Base-by-base conservation (phyloP, 1,140 invertebrate genomes). In the Hetaerina americana region DNA sequence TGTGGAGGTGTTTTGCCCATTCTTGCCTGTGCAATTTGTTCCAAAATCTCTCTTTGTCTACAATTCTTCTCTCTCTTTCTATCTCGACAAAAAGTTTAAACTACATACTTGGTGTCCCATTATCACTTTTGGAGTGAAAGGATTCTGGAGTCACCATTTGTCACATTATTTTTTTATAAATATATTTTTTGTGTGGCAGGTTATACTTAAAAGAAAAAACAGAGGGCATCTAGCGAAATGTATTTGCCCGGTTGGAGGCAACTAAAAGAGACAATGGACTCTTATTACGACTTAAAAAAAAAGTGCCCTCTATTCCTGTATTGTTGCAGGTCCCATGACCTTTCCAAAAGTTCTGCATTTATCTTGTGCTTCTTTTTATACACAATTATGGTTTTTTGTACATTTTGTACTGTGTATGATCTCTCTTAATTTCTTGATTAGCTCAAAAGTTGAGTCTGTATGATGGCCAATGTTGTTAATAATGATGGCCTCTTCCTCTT, bases 91-190 rank as follows among this genome's bases (percentile, higher is more conserved):
- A 57, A 57, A 57, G 15, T 57, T 57, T 57, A n/a, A 57, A 57
- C 40, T 57, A 57, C n/a, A n/a, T n/a, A n/a, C 40, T 57, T n/a
- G 40, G 40, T 57, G 40, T 57, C 40, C 40, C 40, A 57, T 57
- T 18, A 57, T 57, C 40, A 57, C 40, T 57, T 57, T 57, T 57
- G 10, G 40, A 18, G 40, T 57, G 40, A 57, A 57, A 57, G 40
- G 40, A n/a, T 57, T 57, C 40, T 57, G 40, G 40, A 57, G 40
- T 57, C 40, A 57, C 40, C 2, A 57, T 57, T 57, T 57, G 40
- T 57, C 40, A 57, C 40, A 57, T 57, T 57, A 57, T 57, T 57
- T 57, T 57, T 57, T 57, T 57, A 57, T 57, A 57, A 57, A 57
- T 57, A 57, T 57, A 57, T 57, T 57, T 57, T 57, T 57, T 57